phyloP scores from a whole-genome alignment of 2,888 invertebrate species.

The Melolontha melolontha region DNA sequence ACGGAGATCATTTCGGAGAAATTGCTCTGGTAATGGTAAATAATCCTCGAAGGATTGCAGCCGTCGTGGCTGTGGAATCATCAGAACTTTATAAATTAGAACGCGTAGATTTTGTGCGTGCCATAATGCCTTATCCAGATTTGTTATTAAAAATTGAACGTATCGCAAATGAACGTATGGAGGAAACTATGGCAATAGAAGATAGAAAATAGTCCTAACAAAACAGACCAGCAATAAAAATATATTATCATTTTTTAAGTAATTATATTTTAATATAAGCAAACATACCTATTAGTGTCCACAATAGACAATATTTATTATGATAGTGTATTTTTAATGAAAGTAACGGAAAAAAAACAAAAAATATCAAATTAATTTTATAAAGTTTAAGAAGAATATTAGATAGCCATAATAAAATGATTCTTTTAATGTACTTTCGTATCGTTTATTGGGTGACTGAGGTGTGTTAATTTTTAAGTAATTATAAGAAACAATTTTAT shows the following conservation, averaged over 20 bases:
- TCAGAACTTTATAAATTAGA: conserved; percentile 64
- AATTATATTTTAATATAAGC: too few species aligned
- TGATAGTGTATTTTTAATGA: too few species aligned
- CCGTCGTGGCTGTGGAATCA: conserved; percentile 63
- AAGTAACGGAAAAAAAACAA: too few species aligned
- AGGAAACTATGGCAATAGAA: conserved; percentile 66
- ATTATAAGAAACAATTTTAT: too few species aligned
- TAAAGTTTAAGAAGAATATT: not conserved
- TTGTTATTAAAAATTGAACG: conserved; percentile 66
- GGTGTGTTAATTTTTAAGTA: too few species aligned
- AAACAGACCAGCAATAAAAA: too few species aligned
- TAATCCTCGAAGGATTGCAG: conserved; percentile 60
- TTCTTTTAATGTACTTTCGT: too few species aligned
- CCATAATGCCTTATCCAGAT: conserved; percentile 64
- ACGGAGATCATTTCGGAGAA: conserved; percentile 70
- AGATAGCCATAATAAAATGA: not conserved
- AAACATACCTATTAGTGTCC: too few species aligned
- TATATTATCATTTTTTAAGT: too few species aligned
- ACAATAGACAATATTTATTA: too few species aligned
- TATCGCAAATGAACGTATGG: conserved; percentile 67
- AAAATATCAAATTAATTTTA: too few species aligned
- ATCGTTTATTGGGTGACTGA: not conserved
- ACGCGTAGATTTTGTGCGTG: conserved; percentile 62
- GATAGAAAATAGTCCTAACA: conserved; percentile 51
- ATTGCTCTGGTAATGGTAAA: conserved; percentile 61